These are phyloP conservation scores for Euphonia xanthogaster DNA, from an alignment of 2,797 vertebrate species.

Conservation along the genomic window DNA sequence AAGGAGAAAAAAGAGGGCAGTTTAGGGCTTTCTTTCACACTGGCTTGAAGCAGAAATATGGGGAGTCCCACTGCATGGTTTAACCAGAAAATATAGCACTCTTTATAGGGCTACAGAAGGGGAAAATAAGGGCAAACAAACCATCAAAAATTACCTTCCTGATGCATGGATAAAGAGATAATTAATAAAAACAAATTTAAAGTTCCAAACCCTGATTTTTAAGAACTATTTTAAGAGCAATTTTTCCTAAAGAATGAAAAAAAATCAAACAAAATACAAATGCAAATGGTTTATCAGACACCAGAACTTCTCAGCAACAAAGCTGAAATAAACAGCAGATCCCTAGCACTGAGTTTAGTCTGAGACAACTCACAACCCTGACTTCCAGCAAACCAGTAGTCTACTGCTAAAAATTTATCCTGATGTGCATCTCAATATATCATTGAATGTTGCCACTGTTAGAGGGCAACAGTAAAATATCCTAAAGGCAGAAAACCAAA, in stretches of 20 bases:
- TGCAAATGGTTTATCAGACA: neutral
- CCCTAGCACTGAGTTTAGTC: neutral
- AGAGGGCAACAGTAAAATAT: neutral
- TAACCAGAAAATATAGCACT: neutral
- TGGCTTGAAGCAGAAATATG: neutral
- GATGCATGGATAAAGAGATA: neutral
- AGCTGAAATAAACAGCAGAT: neutral
- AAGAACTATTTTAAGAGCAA: neutral
- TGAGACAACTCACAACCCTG: neutral
- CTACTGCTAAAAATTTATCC: neutral
- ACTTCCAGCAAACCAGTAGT: neutral
- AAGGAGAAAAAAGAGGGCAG: neutral
- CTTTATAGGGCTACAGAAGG: neutral
- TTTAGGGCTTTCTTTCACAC: neutral
- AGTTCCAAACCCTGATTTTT: neutral
- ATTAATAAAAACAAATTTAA: rapidly evolving
- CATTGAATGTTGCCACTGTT: neutral
- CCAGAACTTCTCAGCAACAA: neutral
- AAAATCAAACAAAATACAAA: neutral
- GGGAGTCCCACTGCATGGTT: neutral
- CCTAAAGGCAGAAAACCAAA: neutral
- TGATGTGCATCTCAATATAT: neutral
- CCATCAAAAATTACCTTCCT: neutral
- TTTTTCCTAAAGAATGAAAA: neutral
- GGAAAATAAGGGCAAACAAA: neutral